Percentiles rank a stretch among this genome's conserved stretches.
Conservation (phyloP, 2,113 vertebrate genomes). For the Oenanthe oenanthe region DNA sequence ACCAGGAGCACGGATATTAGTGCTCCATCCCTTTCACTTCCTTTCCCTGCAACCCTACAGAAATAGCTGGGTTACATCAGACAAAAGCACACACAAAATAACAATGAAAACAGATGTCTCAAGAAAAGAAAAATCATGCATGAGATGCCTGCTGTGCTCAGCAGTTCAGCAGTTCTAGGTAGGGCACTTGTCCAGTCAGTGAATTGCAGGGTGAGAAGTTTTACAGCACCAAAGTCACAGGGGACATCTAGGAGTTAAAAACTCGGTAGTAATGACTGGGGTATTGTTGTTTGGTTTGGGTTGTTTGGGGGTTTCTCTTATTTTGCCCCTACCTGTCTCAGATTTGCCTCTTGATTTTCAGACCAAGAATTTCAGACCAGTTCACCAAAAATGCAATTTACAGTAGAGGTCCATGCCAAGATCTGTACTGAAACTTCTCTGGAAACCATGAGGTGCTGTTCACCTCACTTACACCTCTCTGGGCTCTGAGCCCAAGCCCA, state of each 20-base stretch:
- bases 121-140: neutral
- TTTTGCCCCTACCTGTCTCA: neutral
- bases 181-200: rapidly evolving
- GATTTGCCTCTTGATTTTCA: neutral
- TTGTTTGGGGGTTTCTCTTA: neutral
- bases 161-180: neutral
- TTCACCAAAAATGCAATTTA: neutral
- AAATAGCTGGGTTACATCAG: constrained; percentile 27
- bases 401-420: neutral
- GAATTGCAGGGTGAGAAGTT: rapidly evolving
- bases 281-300: neutral
- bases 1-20: neutral
- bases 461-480: neutral
- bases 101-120: constrained; percentile 2
- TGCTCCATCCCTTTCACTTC: constrained; percentile 23
- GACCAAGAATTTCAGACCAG: neutral
- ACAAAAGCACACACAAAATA: neutral
- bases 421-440: neutral
- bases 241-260: neutral
- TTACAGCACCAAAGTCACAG: neutral
- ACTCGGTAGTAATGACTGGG: neutral
- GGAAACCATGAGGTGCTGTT: neutral
- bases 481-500: neutral
- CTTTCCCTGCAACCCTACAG: constrained; percentile 5
- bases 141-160: neutral